phyloP scores from a whole-genome alignment of 1,140 invertebrate genomes.

The Meloidogyne chitwoodi region DNA sequence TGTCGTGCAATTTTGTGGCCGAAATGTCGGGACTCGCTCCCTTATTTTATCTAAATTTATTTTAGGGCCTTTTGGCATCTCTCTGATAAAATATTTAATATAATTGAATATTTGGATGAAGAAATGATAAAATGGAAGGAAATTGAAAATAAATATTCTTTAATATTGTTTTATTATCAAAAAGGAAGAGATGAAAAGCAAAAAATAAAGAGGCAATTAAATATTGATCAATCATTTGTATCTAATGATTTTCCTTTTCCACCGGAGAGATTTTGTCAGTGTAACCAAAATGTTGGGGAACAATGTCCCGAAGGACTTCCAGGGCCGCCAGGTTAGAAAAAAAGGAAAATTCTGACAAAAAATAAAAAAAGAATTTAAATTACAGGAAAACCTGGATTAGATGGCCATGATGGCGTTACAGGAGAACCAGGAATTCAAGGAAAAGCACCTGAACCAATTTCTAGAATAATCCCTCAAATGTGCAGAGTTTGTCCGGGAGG shows the following conservation, averaged over 20 bases:
- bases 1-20: too few relatives aligned
- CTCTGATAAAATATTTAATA: not conserved
- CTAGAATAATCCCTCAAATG: not conserved
- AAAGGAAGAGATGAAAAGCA: not conserved
- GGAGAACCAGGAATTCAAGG: slow-evolving; percentile 5
- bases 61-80: not conserved
- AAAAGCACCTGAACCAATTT: not conserved
- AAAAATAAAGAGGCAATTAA: not conserved
- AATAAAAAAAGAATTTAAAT: too few relatives aligned
- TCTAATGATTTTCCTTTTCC: not conserved
- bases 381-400: not conserved
- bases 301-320: slow-evolving; percentile 16
- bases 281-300: not conserved
- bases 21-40: too few relatives aligned
- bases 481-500: slow-evolving; percentile 7
- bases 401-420: not conserved
- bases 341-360: not conserved
- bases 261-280: not conserved
- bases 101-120: not conserved
- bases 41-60: not conserved
- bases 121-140: not conserved
- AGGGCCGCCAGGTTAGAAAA: not conserved
- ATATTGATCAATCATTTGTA: not conserved
- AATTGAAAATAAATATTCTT: not conserved
- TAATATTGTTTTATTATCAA: not conserved